Percentiles rank a stretch among this genome's conserved stretches.
Conservation (phyloP, 2,888 invertebrate genomes). For the Cephus pulcher region DNA sequence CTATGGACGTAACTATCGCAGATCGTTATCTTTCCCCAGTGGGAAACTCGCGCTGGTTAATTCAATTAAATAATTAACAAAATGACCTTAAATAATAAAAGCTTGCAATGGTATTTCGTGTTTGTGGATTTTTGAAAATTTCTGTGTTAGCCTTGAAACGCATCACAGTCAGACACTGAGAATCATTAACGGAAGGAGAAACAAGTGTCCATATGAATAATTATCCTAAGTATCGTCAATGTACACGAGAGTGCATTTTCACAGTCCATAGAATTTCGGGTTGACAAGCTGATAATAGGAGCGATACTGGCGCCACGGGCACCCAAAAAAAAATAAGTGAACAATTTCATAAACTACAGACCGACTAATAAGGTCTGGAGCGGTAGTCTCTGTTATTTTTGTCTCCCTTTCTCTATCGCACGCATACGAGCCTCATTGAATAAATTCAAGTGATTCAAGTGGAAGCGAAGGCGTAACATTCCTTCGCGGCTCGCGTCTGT, state of each 20-base stretch:
- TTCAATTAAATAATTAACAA: constrained; percentile 48
- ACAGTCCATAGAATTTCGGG: not conserved
- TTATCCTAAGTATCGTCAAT: not conserved
- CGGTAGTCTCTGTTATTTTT: not conserved
- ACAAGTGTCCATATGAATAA: not conserved
- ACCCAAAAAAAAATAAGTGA: not conserved
- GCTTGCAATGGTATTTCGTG: not conserved
- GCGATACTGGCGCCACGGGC: not conserved
- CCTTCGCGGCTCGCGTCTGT: constrained; percentile 15
- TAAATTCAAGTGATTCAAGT: constrained; percentile 33
- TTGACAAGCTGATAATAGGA: not conserved
- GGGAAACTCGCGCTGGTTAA: constrained; percentile 1
- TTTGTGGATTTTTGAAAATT: not conserved
- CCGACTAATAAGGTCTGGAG: not conserved
- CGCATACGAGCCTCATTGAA: constrained; percentile 11
- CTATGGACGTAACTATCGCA: not conserved
- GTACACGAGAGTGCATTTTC: not conserved
- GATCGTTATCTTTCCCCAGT: constrained; percentile 28
- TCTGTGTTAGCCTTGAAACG: not conserved
- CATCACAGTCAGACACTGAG: not conserved
- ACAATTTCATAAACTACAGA: not conserved
- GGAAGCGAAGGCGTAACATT: constrained; percentile 41
- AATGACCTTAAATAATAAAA: constrained; percentile 31
- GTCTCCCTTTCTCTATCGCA: not conserved
- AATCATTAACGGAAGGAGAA: not conserved